Evolutionary conservation across 2,113 vertebrate species (phyloP).

Genomic region (Proterorhinus semilunaris): DNA sequence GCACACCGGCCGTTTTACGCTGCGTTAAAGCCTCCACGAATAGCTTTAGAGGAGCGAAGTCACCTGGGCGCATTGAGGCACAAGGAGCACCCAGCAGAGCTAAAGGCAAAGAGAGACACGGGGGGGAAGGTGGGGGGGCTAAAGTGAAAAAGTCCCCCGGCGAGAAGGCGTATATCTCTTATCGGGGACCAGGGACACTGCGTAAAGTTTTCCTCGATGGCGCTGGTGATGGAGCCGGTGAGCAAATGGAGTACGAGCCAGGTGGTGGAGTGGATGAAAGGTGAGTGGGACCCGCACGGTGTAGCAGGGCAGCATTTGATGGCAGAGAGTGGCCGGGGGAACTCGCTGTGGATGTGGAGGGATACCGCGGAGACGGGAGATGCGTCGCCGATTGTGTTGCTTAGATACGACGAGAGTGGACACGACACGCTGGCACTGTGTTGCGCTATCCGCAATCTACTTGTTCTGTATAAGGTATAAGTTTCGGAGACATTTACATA

Average conservation of each 20-base stretch:
- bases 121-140: neutral
- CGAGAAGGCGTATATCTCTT: constrained; percentile 23
- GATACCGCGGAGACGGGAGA: constrained; percentile 17
- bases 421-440: neutral
- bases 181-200: constrained; percentile 43
- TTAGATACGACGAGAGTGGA: neutral
- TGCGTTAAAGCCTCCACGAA: neutral
- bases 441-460: neutral
- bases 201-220: constrained; percentile 72
- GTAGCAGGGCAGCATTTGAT: neutral
- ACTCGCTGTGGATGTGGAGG: neutral
- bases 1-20: neutral
- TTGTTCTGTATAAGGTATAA: too few relatives aligned
- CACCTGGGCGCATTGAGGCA: constrained; percentile 45
- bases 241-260: constrained; percentile 79
- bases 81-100: neutral
- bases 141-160: constrained; percentile 5
- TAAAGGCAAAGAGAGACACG: neutral
- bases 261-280: constrained; percentile 82
- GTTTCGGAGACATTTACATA: too few relatives aligned
- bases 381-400: constrained; percentile 21
- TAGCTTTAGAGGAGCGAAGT: constrained; percentile 9
- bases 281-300: constrained; percentile 27
- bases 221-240: constrained; percentile 80
- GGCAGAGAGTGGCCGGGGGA: neutral